A percentile compares a stretch with the other conserved stretches of the same genome.
Evolutionary conservation across 2,113 vertebrate species (phyloP).

Genomic region (Ceyx margarethae): DNA sequence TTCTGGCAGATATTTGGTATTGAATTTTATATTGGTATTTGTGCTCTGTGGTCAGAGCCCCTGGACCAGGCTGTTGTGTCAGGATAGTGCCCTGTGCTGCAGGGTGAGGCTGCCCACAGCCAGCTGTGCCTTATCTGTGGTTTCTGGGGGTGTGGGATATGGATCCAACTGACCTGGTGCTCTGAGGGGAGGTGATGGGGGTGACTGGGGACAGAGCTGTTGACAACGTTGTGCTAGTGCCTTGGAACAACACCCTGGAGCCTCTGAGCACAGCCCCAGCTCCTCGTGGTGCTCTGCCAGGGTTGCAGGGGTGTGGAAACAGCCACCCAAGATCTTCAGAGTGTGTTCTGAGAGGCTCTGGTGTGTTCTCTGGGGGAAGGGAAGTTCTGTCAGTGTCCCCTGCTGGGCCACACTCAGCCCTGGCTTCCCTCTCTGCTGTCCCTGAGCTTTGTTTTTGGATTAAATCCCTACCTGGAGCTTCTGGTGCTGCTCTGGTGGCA

Average conservation of each 20-base stretch:
- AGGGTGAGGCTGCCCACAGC: rapidly evolving
- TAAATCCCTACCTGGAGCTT: not conserved
- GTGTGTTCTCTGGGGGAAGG: rapidly evolving
- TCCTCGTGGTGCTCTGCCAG: rapidly evolving
- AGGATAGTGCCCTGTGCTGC: rapidly evolving
- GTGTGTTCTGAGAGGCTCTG: rapidly evolving
- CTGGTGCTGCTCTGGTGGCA: not conserved
- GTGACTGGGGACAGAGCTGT: not conserved
- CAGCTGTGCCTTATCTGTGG: rapidly evolving
- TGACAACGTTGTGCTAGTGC: not conserved
- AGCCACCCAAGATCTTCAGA: rapidly evolving
- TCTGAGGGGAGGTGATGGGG: not conserved
- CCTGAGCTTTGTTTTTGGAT: not conserved
- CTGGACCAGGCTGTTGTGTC: no score
- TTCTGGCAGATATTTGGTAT: not conserved
- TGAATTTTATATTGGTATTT: no score
- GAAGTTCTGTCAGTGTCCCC: rapidly evolving
- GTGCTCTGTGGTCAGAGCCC: no score
- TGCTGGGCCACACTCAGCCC: rapidly evolving
- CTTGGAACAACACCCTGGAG: not conserved
- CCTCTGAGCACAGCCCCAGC: rapidly evolving
- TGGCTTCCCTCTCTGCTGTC: not conserved
- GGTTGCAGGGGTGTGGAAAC: rapidly evolving
- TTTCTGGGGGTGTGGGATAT: rapidly evolving
- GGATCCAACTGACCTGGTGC: rapidly evolving